A percentile compares a stretch with the other conserved stretches of the same genome.
Evolutionary conservation across 92 coral and sea anemone species (phyloP).

Genomic region (Plumapathes pennacea): DNA sequence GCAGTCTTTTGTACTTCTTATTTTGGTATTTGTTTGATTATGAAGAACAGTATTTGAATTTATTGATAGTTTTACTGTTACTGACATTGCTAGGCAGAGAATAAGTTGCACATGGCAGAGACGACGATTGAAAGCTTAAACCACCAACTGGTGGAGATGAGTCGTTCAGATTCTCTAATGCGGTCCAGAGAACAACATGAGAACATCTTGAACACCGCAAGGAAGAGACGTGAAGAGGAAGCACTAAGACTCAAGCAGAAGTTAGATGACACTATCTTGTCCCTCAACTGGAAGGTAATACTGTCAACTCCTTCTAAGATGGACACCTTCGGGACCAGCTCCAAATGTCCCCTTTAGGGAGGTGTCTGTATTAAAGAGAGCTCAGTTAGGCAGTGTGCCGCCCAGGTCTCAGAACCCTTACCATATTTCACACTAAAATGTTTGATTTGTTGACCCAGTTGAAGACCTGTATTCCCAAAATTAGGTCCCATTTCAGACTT

Average conservation of each 20-base stretch:
- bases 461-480: too few species aligned
- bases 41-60: too few species aligned
- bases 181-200: slow-evolving; percentile 96
- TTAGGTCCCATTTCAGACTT: too few species aligned
- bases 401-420: too few species aligned
- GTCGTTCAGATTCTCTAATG: slow-evolving; percentile 82
- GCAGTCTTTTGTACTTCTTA: too few species aligned
- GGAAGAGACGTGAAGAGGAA: slow-evolving; percentile 84
- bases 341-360: too few species aligned
- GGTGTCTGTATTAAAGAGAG: too few species aligned
- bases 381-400: too few species aligned
- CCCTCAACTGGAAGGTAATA: slow-evolving; percentile 92
- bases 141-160: slow-evolving; percentile 79
- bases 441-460: too few species aligned
- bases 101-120: slow-evolving; percentile 79
- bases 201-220: slow-evolving; percentile 67
- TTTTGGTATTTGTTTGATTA: neutral
- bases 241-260: slow-evolving; percentile 77
- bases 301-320: too few species aligned
- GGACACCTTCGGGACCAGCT: too few species aligned
- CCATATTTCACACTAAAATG: too few species aligned
- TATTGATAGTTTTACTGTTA: neutral
- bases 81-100: slow-evolving; percentile 28
- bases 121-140: slow-evolving; percentile 89
- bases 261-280: slow-evolving; percentile 77